Evolutionary conservation across 1,140 invertebrate genomes (phyloP).

Genomic region (Drosophila tristis): DNA sequence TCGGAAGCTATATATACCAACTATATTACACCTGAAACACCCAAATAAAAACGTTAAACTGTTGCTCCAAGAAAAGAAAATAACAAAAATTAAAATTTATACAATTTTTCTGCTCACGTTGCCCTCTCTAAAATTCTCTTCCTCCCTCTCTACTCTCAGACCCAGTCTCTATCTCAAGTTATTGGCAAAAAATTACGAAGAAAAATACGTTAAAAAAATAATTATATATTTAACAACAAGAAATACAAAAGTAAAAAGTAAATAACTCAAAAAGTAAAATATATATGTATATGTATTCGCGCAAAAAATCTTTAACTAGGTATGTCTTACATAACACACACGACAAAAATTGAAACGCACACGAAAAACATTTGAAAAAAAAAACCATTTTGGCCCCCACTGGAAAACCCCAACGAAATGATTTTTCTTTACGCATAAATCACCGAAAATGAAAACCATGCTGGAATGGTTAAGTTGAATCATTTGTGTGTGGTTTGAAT

Average conservation of each 20-base stretch:
- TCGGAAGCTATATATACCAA: conserved; percentile 39
- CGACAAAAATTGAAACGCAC: conserved; percentile 7
- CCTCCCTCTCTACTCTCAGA: conserved; percentile 39
- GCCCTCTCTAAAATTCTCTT: conserved; percentile 39
- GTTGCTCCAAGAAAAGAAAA: conserved; percentile 74
- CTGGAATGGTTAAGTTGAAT: neutral
- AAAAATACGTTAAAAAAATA: conserved; percentile 31
- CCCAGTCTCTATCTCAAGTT: conserved; percentile 25
- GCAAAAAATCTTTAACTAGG: conserved; percentile 83
- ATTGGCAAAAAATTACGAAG: conserved; percentile 4
- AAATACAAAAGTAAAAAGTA: conserved; percentile 25
- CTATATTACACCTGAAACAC: conserved; percentile 5
- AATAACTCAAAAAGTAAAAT: conserved; percentile 32
- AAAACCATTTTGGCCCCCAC: conserved; percentile 35
- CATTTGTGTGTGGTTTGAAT: conserved; percentile 13
- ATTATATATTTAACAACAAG: conserved; percentile 28
- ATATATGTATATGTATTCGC: conserved; percentile 66
- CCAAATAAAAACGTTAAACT: conserved; percentile 67
- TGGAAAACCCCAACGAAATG: conserved; percentile 35
- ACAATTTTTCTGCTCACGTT: conserved; percentile 3
- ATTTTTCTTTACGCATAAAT: neutral
- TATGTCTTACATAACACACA: conserved; percentile 62
- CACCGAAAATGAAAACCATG: conserved; percentile 1
- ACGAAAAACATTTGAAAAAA: neutral
- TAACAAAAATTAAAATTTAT: conserved; percentile 29